Percentiles rank a stretch among this genome's conserved stretches.
These are phyloP conservation scores for Steinernema hermaphroditum DNA, from an alignment of 2,888 invertebrate species.

Conservation along the genomic window DNA sequence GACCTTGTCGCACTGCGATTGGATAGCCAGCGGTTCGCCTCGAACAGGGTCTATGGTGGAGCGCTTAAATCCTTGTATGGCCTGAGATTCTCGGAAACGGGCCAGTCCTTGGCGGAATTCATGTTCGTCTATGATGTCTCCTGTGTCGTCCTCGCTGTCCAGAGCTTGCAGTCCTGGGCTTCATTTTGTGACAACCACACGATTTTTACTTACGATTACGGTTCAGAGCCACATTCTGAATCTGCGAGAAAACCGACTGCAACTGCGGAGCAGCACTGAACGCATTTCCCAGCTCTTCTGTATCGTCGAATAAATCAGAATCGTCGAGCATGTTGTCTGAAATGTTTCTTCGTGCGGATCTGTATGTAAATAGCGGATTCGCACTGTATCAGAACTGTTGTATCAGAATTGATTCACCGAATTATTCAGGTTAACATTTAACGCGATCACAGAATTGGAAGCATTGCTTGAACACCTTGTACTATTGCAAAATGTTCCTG, in stretches of 20 bases:
- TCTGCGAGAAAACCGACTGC: not conserved
- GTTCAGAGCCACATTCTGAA: not conserved
- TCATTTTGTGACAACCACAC: not conserved
- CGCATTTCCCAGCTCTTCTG: not conserved
- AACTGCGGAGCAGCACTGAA: not conserved
- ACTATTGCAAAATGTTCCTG: too few relatives aligned
- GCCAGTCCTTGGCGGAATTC: conserved; percentile 15
- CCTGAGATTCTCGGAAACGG: not conserved
- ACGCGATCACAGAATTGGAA: too few relatives aligned
- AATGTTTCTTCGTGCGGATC: too few relatives aligned
- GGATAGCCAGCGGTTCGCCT: not conserved
- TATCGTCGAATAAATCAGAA: not conserved
- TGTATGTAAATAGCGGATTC: too few relatives aligned
- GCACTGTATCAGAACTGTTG: too few relatives aligned
- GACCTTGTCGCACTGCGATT: not conserved
- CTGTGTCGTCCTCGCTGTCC: not conserved
- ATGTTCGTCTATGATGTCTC: not conserved
- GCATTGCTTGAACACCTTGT: too few relatives aligned
- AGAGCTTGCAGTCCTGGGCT: not conserved
- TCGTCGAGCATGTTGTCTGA: not conserved
- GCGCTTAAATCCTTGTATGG: not conserved
- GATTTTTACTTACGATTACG: not conserved
- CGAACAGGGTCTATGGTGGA: not conserved
- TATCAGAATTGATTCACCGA: too few relatives aligned
- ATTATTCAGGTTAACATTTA: too few relatives aligned